Percentiles rank a stretch among this genome's conserved stretches.
Evolutionary conservation across 2,888 invertebrate genomes (phyloP).

Genomic region (Camponotus fellah): DNA sequence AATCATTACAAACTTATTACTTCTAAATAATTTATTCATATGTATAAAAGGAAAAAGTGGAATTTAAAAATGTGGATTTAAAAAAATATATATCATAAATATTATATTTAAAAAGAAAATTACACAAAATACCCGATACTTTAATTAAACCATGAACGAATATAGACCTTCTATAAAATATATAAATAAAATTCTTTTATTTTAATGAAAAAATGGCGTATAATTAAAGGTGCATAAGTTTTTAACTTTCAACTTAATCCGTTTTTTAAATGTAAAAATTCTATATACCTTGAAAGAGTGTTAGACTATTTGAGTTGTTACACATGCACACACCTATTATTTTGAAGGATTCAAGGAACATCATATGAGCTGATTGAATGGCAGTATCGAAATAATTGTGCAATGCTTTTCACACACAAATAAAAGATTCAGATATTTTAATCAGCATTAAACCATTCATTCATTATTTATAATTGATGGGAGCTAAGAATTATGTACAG

Average conservation of each 20-base stretch:
- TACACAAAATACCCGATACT: not conserved
- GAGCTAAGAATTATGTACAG: constrained; percentile 74
- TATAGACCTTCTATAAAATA: not conserved
- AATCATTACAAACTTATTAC: not conserved
- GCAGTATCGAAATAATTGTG: constrained; percentile 22
- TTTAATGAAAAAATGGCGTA: constrained; percentile 22
- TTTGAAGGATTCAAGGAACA: not conserved
- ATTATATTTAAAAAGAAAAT: constrained; percentile 8
- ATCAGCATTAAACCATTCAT: constrained; percentile 62
- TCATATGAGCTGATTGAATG: not conserved
- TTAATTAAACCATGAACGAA: not conserved
- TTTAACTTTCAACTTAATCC: not conserved
- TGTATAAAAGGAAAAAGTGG: constrained; percentile 3
- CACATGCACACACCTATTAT: not conserved
- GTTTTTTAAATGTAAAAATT: constrained; percentile 4
- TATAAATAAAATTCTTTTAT: constrained; percentile 24
- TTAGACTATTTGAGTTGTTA: constrained; percentile 24
- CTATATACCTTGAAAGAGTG: not conserved
- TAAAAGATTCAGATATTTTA: constrained; percentile 47
- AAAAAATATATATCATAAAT: constrained; percentile 21
- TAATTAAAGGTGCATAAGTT: constrained; percentile 13
- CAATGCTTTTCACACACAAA: constrained; percentile 38
- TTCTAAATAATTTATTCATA: constrained; percentile 23
- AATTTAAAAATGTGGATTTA: not conserved
- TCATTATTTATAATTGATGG: constrained; percentile 70